Evolutionary conservation across 2,797 vertebrate species (phyloP).

Genomic region (Xiphorhynchus erythropygius): DNA sequence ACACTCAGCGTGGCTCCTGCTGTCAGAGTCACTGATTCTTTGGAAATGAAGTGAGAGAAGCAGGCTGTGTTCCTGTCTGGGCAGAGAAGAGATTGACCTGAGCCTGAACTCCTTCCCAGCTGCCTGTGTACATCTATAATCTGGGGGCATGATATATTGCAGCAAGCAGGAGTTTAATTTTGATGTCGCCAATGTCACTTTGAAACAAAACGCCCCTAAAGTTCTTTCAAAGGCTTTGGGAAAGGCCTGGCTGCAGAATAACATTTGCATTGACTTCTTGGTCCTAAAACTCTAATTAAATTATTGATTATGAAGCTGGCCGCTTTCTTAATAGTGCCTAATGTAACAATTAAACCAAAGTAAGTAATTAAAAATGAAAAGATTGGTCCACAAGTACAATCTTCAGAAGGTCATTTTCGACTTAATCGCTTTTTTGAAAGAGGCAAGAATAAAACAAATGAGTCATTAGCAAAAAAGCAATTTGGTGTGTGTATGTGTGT

Average conservation of each 20-base stretch:
- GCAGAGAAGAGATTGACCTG: constrained; percentile 11
- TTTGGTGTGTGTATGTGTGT: not conserved
- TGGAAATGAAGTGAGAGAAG: not conserved
- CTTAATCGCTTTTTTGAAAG: constrained; percentile 30
- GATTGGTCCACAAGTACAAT: constrained; percentile 34
- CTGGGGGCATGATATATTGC: not conserved
- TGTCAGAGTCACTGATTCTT: not conserved
- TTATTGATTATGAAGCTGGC: constrained; percentile 71
- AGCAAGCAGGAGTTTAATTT: not conserved
- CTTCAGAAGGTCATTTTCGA: constrained; percentile 64
- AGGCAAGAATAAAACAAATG: constrained; percentile 38
- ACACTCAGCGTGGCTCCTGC: not conserved
- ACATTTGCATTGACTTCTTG: constrained; percentile 60
- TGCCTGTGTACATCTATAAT: not conserved
- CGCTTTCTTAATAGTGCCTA: constrained; percentile 69
- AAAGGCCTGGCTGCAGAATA: constrained; percentile 40
- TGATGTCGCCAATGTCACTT: constrained; percentile 24
- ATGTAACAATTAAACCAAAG: constrained; percentile 65
- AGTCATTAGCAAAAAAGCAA: constrained; percentile 46
- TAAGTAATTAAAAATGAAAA: constrained; percentile 68
- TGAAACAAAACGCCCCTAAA: constrained; percentile 32
- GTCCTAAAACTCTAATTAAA: constrained; percentile 69
- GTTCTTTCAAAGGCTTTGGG: constrained; percentile 39
- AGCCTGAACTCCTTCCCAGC: constrained; percentile 23
- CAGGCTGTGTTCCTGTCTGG: not conserved